Percentiles rank a stretch among this genome's conserved stretches.
These are phyloP conservation scores for Patella pellucida DNA, from an alignment of 2,888 invertebrate genomes.

Conservation along the genomic window DNA sequence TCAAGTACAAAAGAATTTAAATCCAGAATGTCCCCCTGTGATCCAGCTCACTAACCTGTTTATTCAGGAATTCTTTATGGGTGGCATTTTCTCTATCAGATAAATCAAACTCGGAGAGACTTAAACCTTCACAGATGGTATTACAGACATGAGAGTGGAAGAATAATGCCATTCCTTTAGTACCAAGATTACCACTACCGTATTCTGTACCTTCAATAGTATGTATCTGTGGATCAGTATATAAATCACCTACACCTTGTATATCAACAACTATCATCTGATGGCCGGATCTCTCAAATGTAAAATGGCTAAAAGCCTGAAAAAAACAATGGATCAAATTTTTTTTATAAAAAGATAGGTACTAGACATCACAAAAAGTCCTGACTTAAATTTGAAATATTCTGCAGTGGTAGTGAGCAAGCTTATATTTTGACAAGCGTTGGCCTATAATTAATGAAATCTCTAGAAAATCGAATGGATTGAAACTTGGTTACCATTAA, in stretches of 20 bases:
- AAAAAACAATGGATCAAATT: conserved; percentile 8
- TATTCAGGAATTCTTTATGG: conserved; percentile 45
- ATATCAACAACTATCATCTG: conserved; percentile 76
- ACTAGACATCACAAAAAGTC: no score
- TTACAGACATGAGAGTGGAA: conserved; percentile 76
- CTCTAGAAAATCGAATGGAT: no score
- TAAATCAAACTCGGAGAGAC: conserved; percentile 74
- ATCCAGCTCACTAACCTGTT: conserved; percentile 41
- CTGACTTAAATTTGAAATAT: no score
- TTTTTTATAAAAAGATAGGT: no score
- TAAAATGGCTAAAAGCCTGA: conserved; percentile 76
- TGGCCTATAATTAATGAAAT: no score
- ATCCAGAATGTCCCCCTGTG: neutral
- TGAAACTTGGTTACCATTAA: no score
- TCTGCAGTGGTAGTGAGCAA: no score
- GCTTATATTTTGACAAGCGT: no score
- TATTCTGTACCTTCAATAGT: conserved; percentile 73
- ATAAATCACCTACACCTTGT: conserved; percentile 76
- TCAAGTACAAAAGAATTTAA: neutral
- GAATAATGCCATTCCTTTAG: conserved; percentile 76
- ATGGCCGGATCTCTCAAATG: conserved; percentile 76
- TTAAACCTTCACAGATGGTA: conserved; percentile 73
- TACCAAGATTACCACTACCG: conserved; percentile 75
- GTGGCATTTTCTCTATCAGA: conserved; percentile 67
- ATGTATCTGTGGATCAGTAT: conserved; percentile 77